Conservation (phyloP, 2,113 vertebrate genomes). For the Aleadryas rufinucha region DNA sequence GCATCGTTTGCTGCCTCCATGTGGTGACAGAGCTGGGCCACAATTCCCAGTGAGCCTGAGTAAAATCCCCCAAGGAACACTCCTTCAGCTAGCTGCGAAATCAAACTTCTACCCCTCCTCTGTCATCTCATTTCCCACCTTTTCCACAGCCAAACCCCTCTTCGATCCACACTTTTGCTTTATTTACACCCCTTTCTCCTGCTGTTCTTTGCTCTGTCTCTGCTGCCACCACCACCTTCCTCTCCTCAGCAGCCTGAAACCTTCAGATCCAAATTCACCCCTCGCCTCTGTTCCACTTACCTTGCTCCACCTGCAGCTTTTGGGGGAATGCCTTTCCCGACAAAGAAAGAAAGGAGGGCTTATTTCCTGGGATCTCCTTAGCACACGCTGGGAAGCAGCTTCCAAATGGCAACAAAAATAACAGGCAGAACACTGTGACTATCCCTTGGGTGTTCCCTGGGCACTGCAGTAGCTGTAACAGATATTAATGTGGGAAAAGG, state of each 20-base stretch:
- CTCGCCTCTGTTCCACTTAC: not conserved
- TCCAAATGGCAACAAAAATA: not conserved
- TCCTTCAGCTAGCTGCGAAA: not conserved
- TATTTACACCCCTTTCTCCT: not conserved
- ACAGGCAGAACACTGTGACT: not conserved
- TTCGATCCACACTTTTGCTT: not conserved
- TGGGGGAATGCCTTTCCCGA: fast-evolving
- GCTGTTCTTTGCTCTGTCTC: not conserved
- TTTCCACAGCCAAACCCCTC: not conserved
- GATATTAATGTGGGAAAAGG: not conserved
- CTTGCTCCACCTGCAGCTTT: not conserved
- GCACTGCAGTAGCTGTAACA: not conserved
- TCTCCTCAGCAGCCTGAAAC: not conserved
- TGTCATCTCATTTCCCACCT: not conserved
- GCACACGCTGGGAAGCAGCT: not conserved
- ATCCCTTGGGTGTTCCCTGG: not conserved
- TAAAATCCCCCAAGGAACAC: not conserved
- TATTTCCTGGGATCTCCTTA: not conserved
- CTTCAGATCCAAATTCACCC: not conserved
- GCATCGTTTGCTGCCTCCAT: conserved; percentile 55
- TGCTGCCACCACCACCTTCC: not conserved
- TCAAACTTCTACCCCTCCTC: not conserved
- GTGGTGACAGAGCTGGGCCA: not conserved
- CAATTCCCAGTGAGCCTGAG: not conserved
- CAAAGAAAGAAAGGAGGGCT: not conserved